These are phyloP conservation scores for Hypanus sabinus DNA, from an alignment of 2,113 vertebrate species.

Conservation along the genomic window DNA sequence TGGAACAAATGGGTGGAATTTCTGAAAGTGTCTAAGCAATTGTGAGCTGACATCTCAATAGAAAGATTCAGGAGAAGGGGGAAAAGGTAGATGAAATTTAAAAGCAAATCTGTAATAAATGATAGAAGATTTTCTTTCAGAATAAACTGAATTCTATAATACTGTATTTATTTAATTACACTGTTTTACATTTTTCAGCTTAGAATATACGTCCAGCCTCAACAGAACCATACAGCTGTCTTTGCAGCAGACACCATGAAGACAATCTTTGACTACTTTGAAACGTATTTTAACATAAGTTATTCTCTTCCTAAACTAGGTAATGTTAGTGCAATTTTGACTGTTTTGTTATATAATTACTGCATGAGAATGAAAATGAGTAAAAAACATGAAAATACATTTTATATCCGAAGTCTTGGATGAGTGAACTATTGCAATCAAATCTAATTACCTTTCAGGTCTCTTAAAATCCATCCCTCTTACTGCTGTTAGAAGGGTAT, in stretches of 20 bases:
- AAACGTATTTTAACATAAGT: slow-evolving; percentile 75
- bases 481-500: not conserved
- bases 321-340: slow-evolving; percentile 47
- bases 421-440: not conserved
- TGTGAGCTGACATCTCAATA: not conserved
- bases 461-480: not conserved
- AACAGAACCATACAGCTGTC: slow-evolving; percentile 69
- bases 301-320: slow-evolving; percentile 88
- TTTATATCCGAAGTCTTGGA: not conserved
- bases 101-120: not conserved
- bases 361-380: not conserved
- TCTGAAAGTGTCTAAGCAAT: not conserved
- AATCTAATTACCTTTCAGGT: not conserved
- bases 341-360: not conserved
- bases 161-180: not conserved
- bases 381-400: not conserved
- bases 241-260: slow-evolving; percentile 79
- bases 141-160: not conserved
- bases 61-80: not conserved
- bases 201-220: slow-evolving; percentile 78
- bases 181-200: slow-evolving; percentile 60
- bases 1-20: not conserved
- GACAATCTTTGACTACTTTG: slow-evolving; percentile 79
- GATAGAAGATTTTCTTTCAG: not conserved
- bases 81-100: not conserved